Conservation (phyloP, 2,113 vertebrate species). For the Natator depressus region DNA sequence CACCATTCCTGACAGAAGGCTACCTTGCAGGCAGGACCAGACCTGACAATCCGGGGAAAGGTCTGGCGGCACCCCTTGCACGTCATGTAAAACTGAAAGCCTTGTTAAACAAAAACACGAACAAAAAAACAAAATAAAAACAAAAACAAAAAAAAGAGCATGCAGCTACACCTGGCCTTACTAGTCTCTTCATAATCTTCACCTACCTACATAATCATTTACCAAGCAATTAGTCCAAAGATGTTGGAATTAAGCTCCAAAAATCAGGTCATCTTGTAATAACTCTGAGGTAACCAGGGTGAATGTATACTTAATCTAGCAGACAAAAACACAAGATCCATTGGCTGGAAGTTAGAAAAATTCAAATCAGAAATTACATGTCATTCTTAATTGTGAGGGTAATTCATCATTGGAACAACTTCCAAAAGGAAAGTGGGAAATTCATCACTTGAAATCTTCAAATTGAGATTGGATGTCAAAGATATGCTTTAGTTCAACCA, state of each 20-base stretch:
- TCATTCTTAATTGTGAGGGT: background rate
- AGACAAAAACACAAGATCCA: background rate
- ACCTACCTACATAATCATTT: background rate
- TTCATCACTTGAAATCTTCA: constrained; percentile 20
- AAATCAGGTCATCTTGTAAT: background rate
- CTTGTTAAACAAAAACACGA: background rate
- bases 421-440: background rate
- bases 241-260: background rate
- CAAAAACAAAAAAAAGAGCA: background rate
- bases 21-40: background rate
- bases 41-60: background rate
- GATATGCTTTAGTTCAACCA: background rate
- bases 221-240: background rate
- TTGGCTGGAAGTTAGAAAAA: background rate
- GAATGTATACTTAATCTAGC: background rate
- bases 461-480: background rate
- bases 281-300: background rate
- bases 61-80: background rate
- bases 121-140: no score
- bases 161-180: background rate
- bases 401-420: constrained; percentile 20
- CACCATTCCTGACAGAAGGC: background rate
- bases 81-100: background rate
- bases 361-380: background rate
- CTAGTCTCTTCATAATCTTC: background rate